Evolutionary conservation across 2,113 vertebrate genomes (phyloP).

Genomic region (Perccottus glenii): DNA sequence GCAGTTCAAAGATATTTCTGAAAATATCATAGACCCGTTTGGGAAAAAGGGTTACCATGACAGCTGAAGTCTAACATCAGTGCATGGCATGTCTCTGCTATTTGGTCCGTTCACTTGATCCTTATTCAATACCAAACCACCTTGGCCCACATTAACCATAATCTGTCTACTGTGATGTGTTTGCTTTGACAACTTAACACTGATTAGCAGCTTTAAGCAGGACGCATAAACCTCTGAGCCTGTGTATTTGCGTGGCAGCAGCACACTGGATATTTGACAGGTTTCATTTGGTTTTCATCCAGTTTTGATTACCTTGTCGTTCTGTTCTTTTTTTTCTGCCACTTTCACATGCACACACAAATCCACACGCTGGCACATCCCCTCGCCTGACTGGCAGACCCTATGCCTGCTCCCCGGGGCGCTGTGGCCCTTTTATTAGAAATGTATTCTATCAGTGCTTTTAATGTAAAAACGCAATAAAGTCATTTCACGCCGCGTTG

Average conservation of each 20-base stretch:
- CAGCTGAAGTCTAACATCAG: not conserved
- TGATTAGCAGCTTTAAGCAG: conserved; percentile 35
- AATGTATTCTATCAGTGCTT: conserved; percentile 79
- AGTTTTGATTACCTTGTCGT: conserved; percentile 59
- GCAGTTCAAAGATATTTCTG: not conserved
- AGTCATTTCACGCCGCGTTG: conserved; percentile 83
- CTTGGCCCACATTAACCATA: conserved; percentile 22
- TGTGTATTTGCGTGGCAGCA: not conserved
- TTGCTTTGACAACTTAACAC: conserved; percentile 9
- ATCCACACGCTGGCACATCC: conserved; percentile 37
- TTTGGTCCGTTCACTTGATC: not conserved
- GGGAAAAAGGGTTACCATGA: not conserved
- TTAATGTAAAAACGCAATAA: conserved; percentile 82
- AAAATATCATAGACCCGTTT: not conserved
- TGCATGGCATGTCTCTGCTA: not conserved
- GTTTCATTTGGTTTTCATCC: conserved; percentile 56
- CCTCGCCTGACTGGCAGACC: conserved; percentile 68
- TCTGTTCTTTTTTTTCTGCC: conserved; percentile 25
- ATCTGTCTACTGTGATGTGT: conserved; percentile 8
- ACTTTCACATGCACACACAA: conserved; percentile 11
- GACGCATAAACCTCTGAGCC: not conserved
- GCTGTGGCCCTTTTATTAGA: conserved; percentile 74
- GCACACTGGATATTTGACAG: conserved; percentile 35
- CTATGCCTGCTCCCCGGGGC: conserved; percentile 70
- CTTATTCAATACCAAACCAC: not conserved